phyloP scores from a whole-genome alignment of 2,888 invertebrate species.

The Craniophora ligustri region DNA sequence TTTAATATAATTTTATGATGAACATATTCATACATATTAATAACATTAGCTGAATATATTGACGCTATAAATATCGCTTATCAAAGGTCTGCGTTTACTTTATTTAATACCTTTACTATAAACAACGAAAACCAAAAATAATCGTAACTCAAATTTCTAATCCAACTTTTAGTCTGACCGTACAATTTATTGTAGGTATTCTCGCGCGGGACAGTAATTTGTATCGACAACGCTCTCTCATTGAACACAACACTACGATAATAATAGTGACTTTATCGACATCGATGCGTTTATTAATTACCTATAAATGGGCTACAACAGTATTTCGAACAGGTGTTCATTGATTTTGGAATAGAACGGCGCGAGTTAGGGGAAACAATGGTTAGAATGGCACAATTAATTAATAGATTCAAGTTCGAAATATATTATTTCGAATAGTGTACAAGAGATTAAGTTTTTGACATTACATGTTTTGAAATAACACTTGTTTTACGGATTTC shows the following conservation, averaged over 20 bases:
- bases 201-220: slow-evolving; percentile 63
- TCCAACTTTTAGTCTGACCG: slow-evolving; percentile 44
- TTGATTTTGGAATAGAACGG: slow-evolving; percentile 37
- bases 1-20: too few species aligned
- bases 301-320: slow-evolving; percentile 43
- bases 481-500: too few species aligned
- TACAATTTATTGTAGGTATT: slow-evolving; percentile 60
- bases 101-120: too few species aligned
- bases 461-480: neutral
- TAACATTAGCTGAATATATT: too few species aligned
- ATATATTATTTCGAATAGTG: neutral
- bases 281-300: slow-evolving; percentile 49
- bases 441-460: too few species aligned
- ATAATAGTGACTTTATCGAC: slow-evolving; percentile 40
- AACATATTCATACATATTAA: too few species aligned
- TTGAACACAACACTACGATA: slow-evolving; percentile 59
- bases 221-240: slow-evolving; percentile 68
- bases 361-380: slow-evolving; percentile 26
- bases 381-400: neutral
- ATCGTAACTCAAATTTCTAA: slow-evolving; percentile 19
- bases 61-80: too few species aligned
- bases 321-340: slow-evolving; percentile 25
- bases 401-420: neutral
- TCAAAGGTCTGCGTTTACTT: too few species aligned
- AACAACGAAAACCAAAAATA: neutral